Percentiles rank a stretch among this genome's conserved stretches.
phyloP scores from a whole-genome alignment of 1,140 invertebrate species.

The Brachionus calyciflorus region DNA sequence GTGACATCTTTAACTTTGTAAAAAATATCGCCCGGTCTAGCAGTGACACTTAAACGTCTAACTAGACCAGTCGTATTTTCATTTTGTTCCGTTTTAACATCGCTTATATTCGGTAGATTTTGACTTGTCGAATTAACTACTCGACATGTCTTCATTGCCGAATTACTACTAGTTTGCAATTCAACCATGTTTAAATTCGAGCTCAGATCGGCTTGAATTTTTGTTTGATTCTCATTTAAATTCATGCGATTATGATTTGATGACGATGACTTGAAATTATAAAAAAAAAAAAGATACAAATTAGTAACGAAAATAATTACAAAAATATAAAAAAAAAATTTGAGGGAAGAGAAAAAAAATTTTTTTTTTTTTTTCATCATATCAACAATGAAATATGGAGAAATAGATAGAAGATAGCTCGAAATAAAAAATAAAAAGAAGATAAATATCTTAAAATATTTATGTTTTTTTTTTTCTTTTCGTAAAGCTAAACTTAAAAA shows the following conservation, averaged over 20 bases:
- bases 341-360: too few species aligned
- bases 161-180: neutral
- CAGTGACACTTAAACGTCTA: conserved; percentile 26
- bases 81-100: neutral
- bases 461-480: conserved; percentile 22
- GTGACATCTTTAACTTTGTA: conserved; percentile 46
- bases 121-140: neutral
- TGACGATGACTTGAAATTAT: conserved; percentile 23
- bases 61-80: neutral
- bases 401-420: conserved; percentile 1
- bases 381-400: neutral
- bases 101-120: neutral
- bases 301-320: neutral
- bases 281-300: too few species aligned
- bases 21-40: conserved; percentile 40
- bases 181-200: too few species aligned
- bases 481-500: too few species aligned
- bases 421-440: neutral
- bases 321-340: too few species aligned
- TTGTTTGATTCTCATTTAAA: conserved; percentile 16
- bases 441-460: conserved; percentile 42
- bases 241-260: conserved; percentile 21
- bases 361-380: too few species aligned
- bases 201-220: neutral
- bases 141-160: conserved; percentile 15